A percentile compares a stretch with the other conserved stretches of the same genome.
These are phyloP conservation scores for Eristalinus sepulchralis DNA, from an alignment of 2,888 invertebrate genomes.

Conservation along the genomic window DNA sequence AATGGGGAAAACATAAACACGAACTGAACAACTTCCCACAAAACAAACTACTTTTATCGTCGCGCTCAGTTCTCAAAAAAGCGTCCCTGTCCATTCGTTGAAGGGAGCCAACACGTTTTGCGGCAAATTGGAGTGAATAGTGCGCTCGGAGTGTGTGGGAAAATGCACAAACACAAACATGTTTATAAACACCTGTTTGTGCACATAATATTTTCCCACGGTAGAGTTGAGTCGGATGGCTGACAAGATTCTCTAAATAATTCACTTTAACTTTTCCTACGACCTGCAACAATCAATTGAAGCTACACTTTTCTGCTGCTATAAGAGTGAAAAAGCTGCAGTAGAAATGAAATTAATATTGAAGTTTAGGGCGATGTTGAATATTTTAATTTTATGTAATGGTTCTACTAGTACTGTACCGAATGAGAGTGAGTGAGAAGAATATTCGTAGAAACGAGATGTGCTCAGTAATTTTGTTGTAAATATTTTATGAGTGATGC, in stretches of 20 bases:
- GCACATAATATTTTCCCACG: constrained; percentile 74
- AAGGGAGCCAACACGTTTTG: constrained; percentile 13
- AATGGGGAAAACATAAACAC: constrained; percentile 75
- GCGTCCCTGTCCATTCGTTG: constrained; percentile 57
- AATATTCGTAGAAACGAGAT: constrained; percentile 24
- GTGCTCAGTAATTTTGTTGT: neutral
- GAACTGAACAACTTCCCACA: constrained; percentile 74
- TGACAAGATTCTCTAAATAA: neutral
- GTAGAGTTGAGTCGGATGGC: constrained; percentile 35
- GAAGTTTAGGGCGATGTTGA: neutral
- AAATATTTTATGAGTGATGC: constrained; percentile 65
- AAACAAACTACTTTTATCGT: constrained; percentile 75
- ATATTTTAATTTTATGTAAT: constrained; percentile 35
- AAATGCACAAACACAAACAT: constrained; percentile 70
- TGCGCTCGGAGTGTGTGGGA: constrained; percentile 63
- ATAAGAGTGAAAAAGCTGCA: neutral
- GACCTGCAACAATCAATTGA: constrained; percentile 2
- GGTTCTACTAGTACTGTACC: constrained; percentile 53
- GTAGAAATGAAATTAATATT: neutral
- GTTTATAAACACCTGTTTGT: constrained; percentile 74
- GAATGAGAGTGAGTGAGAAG: neutral
- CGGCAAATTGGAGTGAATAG: constrained; percentile 1
- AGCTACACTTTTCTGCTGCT: neutral
- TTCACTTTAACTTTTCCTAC: no score
- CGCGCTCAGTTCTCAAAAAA: constrained; percentile 56